Evolutionary conservation across 2,797 vertebrate genomes (phyloP), one percentile per base, ranked within the genome.

Genomic region (Lacerta viridis): DNA sequence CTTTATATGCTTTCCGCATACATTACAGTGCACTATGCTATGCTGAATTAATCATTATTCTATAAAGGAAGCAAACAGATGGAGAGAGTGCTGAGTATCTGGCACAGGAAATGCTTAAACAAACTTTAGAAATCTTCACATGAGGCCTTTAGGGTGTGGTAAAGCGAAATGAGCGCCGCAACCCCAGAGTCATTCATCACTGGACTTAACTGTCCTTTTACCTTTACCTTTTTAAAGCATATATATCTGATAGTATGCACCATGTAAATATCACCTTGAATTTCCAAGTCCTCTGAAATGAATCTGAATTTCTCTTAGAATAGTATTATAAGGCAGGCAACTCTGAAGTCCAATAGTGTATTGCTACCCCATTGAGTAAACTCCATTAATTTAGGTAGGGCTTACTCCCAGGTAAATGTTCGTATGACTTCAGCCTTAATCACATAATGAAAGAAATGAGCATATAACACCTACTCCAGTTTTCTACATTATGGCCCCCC

Each of bases 41-140:
- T 80, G n/a, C 77, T n/a, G 89, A 93, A 94, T 95, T 88, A 93
- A 92, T 95, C 74, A 83, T 84, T 92, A 90, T 93, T 92, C 80
- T 90, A 74, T 68, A 27, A 90, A 94, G 85, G 64, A 94, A 94
- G 66, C 3, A 61, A 93, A 83, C 55, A 89, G 43, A 90, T 81
- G 71, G 86, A 86, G 85, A 93, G 61, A 89, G 13, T 80, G 55
- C 7, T 83, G 85, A 87, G 89, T 90, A 93, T 94, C 87, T 88
- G 84, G 90, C 95, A 85, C 33, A 77, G 94, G 80, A 27, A 90
- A 79, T 76, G 64, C 11, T 69, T 43, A 69, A 85, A 92, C 33
- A 74, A 93, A 69, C 77, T 10, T 6, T 23, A 64, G 39, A 83
- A 93, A 93, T 90, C n/a, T 2, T 43, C 3, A 83, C 86, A 91